These are phyloP conservation scores for Actinemys pallida DNA, from an alignment of 2,113 vertebrate genomes.

Conservation along the genomic window DNA sequence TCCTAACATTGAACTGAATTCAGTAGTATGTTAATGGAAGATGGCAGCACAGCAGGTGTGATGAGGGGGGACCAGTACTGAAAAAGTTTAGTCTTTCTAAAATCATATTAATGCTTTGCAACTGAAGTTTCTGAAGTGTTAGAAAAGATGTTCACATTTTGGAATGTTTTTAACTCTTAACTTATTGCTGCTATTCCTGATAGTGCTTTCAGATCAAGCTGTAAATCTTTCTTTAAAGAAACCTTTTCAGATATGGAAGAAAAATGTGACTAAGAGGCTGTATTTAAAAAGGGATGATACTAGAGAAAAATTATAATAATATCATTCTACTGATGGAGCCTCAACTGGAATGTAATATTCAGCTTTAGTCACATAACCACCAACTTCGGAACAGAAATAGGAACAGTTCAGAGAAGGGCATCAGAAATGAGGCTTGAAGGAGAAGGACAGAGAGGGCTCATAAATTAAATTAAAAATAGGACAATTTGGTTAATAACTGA, in stretches of 20 bases:
- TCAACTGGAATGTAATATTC: not conserved
- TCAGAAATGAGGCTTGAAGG: not conserved
- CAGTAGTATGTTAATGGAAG: slow-evolving; percentile 41
- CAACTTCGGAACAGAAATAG: slow-evolving; percentile 14
- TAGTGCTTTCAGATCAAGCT: slow-evolving; percentile 44
- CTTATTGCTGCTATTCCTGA: not conserved
- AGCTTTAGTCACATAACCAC: not conserved
- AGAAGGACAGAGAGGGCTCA: not conserved
- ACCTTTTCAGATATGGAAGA: slow-evolving; percentile 34
- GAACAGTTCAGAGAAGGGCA: not conserved
- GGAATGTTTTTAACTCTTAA: slow-evolving; percentile 40
- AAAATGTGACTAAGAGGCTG: slow-evolving; percentile 39
- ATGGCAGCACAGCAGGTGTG: slow-evolving; percentile 53
- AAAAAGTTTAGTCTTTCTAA: slow-evolving; percentile 58
- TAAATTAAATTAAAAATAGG: slow-evolving; percentile 4
- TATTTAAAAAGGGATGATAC: slow-evolving; percentile 16
- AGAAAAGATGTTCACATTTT: slow-evolving; percentile 46
- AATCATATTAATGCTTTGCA: slow-evolving; percentile 21
- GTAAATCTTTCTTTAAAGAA: slow-evolving; percentile 29
- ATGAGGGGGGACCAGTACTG: slow-evolving; percentile 30
- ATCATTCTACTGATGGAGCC: not conserved
- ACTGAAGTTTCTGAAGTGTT: slow-evolving; percentile 43
- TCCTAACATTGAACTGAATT: slow-evolving; percentile 60
- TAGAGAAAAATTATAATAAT: not conserved
- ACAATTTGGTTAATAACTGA: slow-evolving; percentile 13